Evolutionary conservation across 2,888 invertebrate genomes (phyloP).

Genomic region (Eupithecia exiguata): DNA sequence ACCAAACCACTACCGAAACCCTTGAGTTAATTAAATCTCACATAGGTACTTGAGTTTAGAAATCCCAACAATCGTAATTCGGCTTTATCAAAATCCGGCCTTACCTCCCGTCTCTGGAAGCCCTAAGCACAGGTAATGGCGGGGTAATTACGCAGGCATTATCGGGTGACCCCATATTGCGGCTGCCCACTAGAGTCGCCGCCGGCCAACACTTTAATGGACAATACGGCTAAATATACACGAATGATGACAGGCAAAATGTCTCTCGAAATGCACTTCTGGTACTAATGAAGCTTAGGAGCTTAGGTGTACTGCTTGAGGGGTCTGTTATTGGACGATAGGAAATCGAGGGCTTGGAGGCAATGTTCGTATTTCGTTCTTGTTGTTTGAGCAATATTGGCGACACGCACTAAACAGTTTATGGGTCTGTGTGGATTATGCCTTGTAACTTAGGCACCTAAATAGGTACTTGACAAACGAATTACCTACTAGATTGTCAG

Average conservation of each 20-base stretch:
- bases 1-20: too few relatives aligned
- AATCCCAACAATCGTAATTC: not conserved
- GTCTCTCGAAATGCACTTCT: constrained; percentile 28
- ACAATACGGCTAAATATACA: constrained; percentile 56
- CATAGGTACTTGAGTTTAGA: not conserved
- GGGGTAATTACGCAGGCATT: constrained; percentile 78
- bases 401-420: constrained; percentile 3
- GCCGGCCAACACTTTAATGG: constrained; percentile 58
- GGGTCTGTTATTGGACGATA: not conserved
- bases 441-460: not conserved
- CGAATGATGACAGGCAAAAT: constrained; percentile 49
- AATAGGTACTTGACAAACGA: not conserved
- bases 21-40: not conserved
- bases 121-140: constrained; percentile 61
- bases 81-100: constrained; percentile 11
- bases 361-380: not conserved
- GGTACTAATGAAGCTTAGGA: not conserved
- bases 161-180: constrained; percentile 81
- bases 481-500: not conserved
- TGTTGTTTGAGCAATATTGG: constrained; percentile 1
- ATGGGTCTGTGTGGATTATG: not conserved
- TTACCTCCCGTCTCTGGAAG: constrained; percentile 28
- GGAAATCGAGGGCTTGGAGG: not conserved
- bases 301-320: constrained; percentile 10
- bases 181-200: constrained; percentile 62